Conservation (phyloP, 2,113 vertebrate species). For the Bubalus kerabau region DNA sequence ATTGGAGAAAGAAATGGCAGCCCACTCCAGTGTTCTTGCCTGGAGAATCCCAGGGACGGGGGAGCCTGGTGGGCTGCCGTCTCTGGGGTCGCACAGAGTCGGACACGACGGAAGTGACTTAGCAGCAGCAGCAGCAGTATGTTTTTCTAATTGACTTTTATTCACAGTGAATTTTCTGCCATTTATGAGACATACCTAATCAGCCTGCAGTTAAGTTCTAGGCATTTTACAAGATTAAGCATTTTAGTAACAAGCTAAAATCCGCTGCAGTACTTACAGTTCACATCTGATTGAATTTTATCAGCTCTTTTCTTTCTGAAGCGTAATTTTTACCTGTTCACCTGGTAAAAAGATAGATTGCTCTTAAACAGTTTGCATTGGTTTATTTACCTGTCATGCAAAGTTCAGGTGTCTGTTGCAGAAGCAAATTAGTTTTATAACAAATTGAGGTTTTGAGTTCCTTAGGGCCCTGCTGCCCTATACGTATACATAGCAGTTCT, state of each 20-base stretch:
- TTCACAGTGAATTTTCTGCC: background rate
- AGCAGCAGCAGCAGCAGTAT: too few species aligned
- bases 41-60: too few species aligned
- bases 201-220: background rate
- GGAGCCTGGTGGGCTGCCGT: too few species aligned
- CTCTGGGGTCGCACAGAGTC: too few species aligned
- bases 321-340: background rate
- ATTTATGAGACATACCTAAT: background rate
- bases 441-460: background rate
- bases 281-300: background rate
- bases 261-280: background rate
- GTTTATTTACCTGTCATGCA: background rate
- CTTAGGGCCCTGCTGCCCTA: background rate
- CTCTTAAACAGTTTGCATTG: background rate
- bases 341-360: background rate
- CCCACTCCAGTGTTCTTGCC: too few species aligned
- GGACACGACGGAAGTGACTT: too few species aligned
- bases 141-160: background rate
- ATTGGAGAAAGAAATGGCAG: too few species aligned
- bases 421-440: background rate
- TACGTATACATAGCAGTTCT: background rate
- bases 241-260: background rate
- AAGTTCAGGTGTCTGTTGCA: background rate
- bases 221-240: slow-evolving; percentile 1
- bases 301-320: background rate